Evolutionary conservation across 2,113 vertebrate species (phyloP).

Genomic region (Thryonomys swinderianus): DNA sequence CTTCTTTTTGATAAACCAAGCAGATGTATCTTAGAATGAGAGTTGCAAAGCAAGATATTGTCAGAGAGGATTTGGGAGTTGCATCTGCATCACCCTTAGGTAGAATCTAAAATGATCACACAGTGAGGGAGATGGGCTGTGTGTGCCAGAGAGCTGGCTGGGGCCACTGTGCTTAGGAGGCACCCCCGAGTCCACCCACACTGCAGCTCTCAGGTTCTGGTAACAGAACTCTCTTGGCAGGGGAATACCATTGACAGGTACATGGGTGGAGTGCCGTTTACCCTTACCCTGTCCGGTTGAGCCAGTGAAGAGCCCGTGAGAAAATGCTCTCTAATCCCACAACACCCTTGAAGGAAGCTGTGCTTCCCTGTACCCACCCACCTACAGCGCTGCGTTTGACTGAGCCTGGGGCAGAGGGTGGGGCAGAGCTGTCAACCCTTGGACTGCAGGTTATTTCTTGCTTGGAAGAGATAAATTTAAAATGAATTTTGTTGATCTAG

Average conservation of each 20-base stretch:
- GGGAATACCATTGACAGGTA: neutral
- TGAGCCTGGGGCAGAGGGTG: neutral
- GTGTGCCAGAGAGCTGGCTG: neutral
- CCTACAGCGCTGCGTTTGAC: neutral
- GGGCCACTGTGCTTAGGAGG: neutral
- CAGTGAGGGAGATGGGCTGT: neutral
- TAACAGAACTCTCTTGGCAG: neutral
- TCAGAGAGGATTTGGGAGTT: neutral
- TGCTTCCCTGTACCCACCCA: neutral
- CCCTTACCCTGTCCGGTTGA: neutral
- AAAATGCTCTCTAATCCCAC: neutral
- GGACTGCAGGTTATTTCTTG: slow-evolving; percentile 12
- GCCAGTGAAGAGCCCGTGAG: neutral
- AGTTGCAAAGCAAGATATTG: neutral
- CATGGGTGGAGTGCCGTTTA: neutral
- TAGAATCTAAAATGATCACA: neutral
- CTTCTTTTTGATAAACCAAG: neutral
- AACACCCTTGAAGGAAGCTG: neutral
- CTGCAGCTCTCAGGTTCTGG: neutral
- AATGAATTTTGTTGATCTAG: slow-evolving; percentile 38
- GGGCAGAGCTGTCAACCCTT: neutral
- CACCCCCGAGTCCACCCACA: neutral
- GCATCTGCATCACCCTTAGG: neutral
- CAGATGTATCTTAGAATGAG: neutral
- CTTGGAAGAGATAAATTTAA: slow-evolving; percentile 5